Conservation (phyloP, 2,113 vertebrate species). For the Callionymus lyra region DNA sequence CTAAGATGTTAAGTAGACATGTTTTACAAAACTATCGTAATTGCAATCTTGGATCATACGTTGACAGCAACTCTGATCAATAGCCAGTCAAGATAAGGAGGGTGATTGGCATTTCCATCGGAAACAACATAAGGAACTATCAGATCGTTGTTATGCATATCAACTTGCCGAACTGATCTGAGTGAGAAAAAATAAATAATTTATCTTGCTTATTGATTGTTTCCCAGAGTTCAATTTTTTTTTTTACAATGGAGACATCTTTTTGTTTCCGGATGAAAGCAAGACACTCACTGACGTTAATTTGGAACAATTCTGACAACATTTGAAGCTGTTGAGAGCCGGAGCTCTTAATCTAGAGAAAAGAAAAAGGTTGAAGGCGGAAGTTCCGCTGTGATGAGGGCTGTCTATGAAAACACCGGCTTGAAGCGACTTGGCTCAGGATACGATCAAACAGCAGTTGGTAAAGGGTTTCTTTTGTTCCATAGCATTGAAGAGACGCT, state of each 20-base stretch:
- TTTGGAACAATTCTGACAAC: constrained; percentile 34
- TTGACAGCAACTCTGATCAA: constrained; percentile 16
- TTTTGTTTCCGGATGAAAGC: constrained; percentile 7
- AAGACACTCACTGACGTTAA: constrained; percentile 26
- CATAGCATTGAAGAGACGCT: constrained; percentile 47
- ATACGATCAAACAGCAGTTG: constrained; percentile 60
- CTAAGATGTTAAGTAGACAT: no score
- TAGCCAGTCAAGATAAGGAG: constrained; percentile 17
- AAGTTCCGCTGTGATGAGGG: constrained; percentile 17
- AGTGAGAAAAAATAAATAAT: constrained; percentile 18
- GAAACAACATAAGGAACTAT: constrained; percentile 46
- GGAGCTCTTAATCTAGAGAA: constrained; percentile 7
- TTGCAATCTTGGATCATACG: constrained; percentile 2
- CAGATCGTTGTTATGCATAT: constrained; percentile 38
- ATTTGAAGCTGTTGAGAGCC: constrained; percentile 6
- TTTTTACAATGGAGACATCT: no score
- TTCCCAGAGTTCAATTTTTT: constrained; percentile 27
- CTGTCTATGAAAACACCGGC: constrained; percentile 32
- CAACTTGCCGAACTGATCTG: no score
- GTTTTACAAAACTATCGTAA: no score
- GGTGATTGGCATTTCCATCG: constrained; percentile 46
- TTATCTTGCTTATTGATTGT: constrained; percentile 51
- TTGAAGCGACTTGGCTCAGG: constrained; percentile 36
- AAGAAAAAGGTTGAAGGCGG: constrained; percentile 1
- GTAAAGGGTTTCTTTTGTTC: constrained; percentile 61